These are phyloP conservation scores for Philaethria dido DNA, from an alignment of 2,888 invertebrate genomes.

Conservation along the genomic window DNA sequence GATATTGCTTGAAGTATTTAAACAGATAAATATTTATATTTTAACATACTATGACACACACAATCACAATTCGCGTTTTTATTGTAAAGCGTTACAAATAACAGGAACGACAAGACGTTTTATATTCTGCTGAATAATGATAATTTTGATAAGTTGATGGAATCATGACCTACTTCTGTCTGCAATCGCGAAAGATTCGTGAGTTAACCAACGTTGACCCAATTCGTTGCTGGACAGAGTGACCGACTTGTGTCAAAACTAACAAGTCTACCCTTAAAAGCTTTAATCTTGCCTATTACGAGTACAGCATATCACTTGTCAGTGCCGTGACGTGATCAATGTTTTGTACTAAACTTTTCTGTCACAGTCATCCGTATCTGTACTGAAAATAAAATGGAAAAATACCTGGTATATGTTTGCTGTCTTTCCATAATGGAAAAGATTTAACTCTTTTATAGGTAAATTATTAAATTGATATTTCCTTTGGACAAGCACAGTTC, in stretches of 20 bases:
- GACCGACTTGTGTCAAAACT: slow-evolving; percentile 42
- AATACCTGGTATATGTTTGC: too few relatives aligned
- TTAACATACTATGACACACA: neutral
- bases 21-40: neutral
- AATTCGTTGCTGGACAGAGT: slow-evolving; percentile 33
- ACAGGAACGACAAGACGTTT: slow-evolving; percentile 4
- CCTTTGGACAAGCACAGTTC: too few relatives aligned
- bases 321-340: slow-evolving; percentile 20
- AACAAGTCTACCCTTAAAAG: slow-evolving; percentile 29
- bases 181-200: slow-evolving; percentile 35
- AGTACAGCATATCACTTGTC: slow-evolving; percentile 17
- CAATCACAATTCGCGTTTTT: neutral
- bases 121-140: slow-evolving; percentile 20
- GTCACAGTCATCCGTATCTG: too few relatives aligned
- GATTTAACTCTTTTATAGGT: too few relatives aligned
- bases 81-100: slow-evolving; percentile 6
- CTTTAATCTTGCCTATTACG: slow-evolving; percentile 22
- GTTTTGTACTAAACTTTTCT: neutral
- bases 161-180: slow-evolving; percentile 36
- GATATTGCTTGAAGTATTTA: too few relatives aligned
- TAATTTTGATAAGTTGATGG: slow-evolving; percentile 39
- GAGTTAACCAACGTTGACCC: slow-evolving; percentile 35
- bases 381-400: too few relatives aligned
- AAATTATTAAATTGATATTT: too few relatives aligned
- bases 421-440: too few relatives aligned